Evolutionary conservation across 2,888 invertebrate genomes (phyloP).

Genomic region (Limulus polyphemus): DNA sequence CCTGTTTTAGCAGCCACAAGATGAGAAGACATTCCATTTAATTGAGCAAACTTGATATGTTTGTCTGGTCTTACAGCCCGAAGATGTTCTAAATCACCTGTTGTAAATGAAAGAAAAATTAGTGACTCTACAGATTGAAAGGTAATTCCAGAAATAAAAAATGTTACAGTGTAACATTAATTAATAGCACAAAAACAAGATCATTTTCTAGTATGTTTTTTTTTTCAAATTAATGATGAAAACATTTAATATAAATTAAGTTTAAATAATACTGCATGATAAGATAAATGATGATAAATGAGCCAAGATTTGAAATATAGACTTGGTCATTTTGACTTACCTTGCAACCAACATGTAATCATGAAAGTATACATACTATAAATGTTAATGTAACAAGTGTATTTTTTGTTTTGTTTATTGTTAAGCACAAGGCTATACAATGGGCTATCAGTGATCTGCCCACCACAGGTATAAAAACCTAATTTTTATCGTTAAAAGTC

Average conservation of each 20-base stretch:
- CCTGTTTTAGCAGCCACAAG: conserved; percentile 45
- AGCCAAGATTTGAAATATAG: too few species aligned
- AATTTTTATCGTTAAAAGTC: too few species aligned
- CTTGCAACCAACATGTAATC: too few species aligned
- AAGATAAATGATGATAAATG: not conserved
- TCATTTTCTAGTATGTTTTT: not conserved
- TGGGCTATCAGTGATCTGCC: too few species aligned
- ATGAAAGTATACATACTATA: too few species aligned
- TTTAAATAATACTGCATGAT: not conserved
- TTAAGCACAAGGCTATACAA: too few species aligned
- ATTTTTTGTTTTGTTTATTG: too few species aligned
- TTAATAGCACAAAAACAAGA: not conserved
- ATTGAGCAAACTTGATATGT: conserved; percentile 40
- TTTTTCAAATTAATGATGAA: not conserved
- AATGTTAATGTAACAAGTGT: too few species aligned
- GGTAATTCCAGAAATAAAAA: conserved; percentile 1
- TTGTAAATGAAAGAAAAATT: conserved; percentile 5
- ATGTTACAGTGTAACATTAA: not conserved
- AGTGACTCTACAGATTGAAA: not conserved
- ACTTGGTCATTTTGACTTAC: too few species aligned
- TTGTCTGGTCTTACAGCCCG: conserved; percentile 40
- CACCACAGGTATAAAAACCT: too few species aligned
- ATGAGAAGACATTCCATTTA: conserved; percentile 39
- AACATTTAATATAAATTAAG: not conserved
- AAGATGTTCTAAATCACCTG: conserved; percentile 43